Base-by-base conservation (phyloP, 2,113 vertebrate species). In the Leptocoma aspasia region DNA sequence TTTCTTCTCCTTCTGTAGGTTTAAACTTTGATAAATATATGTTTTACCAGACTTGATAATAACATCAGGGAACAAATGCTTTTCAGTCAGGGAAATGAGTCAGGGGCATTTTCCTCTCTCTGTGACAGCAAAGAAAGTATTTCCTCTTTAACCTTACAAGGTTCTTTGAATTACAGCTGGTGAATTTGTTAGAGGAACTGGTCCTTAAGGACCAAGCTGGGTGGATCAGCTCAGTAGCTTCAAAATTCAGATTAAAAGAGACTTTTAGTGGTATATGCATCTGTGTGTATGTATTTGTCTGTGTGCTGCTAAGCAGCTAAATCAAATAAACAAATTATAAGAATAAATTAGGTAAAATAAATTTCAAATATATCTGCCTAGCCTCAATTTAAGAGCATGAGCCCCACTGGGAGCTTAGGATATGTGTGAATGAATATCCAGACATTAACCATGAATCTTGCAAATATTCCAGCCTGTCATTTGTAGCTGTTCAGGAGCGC, bases 11-110 rank as follows among this genome's bases (percentile, higher is more conserved):
- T 84, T 75, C 50, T 89, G n/a, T 93, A 92, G 52, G 37, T 93
- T 97, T 95, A 93, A 96, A 94, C 64, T 49, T 73, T 83, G 84
- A 94, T 82, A 96, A 96, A 96, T 94, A 91, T 76, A 75, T 76
- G 68, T 91, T 95, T 95, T 92, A 65, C 41, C 19, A 94, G 94
- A 66, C 50, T 92, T 20, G 31, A 77, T 83, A 84, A 77, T 53
- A 90, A 23, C 35, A 56, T 77, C 44, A 73, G 39, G 71, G 72
- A 90, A 73, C 15, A 85, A 94, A 86, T 42, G 53, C 10, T 31
- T 86, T 93, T 88, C 84, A 83, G 79, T 27, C 52, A 94, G 60
- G 57, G 30, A 70, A 90, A 97, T 44, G 52, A 81, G 35, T 77
- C 52, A 77, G 17, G 91, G 12, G n/a, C 31, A 22, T 93, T 96